Evolutionary conservation across 2,888 invertebrate genomes (phyloP).

Genomic region (Ornithoptera alexandrae): DNA sequence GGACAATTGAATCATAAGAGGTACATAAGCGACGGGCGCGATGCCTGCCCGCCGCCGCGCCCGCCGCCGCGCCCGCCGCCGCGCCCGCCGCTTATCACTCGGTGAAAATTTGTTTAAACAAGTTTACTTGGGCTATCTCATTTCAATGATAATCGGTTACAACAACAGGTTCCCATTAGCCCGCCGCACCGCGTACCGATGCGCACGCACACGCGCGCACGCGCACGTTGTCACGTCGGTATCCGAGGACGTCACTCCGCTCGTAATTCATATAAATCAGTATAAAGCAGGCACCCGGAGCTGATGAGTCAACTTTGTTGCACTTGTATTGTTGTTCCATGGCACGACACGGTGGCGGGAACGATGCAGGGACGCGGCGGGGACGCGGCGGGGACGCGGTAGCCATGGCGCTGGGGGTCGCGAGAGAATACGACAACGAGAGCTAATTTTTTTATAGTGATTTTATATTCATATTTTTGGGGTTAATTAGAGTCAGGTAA

Average conservation of each 20-base stretch:
- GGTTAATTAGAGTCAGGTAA: too few species aligned
- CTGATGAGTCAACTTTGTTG: not conserved
- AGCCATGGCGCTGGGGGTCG: not conserved
- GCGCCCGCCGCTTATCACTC: conserved; percentile 27
- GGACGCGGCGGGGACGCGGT: too few species aligned
- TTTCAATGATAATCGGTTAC: conserved; percentile 23
- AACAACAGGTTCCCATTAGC: conserved; percentile 25
- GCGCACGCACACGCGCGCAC: not conserved
- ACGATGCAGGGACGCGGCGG: too few species aligned
- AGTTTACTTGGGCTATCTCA: conserved; percentile 21
- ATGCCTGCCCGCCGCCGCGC: not conserved
- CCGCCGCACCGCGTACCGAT: not conserved
- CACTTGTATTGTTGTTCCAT: not conserved
- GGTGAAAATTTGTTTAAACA: conserved; percentile 32
- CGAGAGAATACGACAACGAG: not conserved
- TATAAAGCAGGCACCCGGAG: not conserved
- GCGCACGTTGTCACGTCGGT: not conserved
- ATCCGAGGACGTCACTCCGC: not conserved
- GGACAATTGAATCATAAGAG: not conserved
- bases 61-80: conserved; percentile 9
- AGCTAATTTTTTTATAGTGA: not conserved
- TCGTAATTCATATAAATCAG: not conserved
- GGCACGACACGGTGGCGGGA: not conserved
- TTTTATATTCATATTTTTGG: too few species aligned
- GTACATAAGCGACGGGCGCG: not conserved